phyloP scores from a whole-genome alignment of 2,113 vertebrate species.

The Canis aureus region DNA sequence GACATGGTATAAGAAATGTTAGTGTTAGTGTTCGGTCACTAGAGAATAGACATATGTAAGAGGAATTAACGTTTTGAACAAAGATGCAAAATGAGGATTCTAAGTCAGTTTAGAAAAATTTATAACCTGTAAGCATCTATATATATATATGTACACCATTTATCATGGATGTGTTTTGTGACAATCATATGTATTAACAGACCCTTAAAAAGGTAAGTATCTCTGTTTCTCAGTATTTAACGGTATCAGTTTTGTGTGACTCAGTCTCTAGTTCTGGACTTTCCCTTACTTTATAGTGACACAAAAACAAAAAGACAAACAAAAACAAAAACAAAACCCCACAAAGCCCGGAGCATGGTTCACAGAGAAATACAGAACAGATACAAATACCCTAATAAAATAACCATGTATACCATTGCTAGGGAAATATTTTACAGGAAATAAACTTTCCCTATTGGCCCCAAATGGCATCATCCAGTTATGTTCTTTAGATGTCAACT shows the following conservation, averaged over 20 bases:
- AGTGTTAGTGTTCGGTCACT: conserved; percentile 6
- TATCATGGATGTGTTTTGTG: conserved; percentile 17
- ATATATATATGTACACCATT: conserved; percentile 45
- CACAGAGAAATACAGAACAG: conserved; percentile 66
- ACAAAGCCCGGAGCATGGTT: conserved; percentile 35
- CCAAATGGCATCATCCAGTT: conserved; percentile 68
- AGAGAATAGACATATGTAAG: conserved; percentile 46
- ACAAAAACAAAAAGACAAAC: not conserved
- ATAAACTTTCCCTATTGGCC: conserved; percentile 62
- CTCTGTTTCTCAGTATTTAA: conserved; percentile 59
- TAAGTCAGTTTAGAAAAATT: conserved; percentile 56
- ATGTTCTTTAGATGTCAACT: conserved; percentile 64
- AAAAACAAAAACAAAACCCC: not conserved
- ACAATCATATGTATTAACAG: conserved; percentile 60
- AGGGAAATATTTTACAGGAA: conserved; percentile 63
- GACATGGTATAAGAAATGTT: conserved; percentile 17
- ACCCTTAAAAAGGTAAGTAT: conserved; percentile 68
- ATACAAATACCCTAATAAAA: conserved; percentile 66
- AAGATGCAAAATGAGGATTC: conserved; percentile 60
- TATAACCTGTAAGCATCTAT: conserved; percentile 50
- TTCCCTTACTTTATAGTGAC: conserved; percentile 60
- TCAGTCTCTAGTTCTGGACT: conserved; percentile 59
- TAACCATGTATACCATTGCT: conserved; percentile 20
- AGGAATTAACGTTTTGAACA: conserved; percentile 56
- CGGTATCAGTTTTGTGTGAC: conserved; percentile 52